Conservation (phyloP, 1,140 invertebrate species). For the Laupala kohalensis region DNA sequence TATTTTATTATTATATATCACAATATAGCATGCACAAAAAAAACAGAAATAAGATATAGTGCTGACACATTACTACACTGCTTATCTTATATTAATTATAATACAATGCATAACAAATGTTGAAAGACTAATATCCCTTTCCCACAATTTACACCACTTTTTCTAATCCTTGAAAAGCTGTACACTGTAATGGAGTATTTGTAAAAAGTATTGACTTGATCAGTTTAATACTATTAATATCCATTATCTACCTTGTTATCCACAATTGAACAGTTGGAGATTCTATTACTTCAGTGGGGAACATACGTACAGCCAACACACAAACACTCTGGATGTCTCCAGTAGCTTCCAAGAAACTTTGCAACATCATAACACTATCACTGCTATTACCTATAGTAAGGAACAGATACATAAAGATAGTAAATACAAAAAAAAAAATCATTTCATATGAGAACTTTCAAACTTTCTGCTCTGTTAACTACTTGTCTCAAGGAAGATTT, state of each 20-base stretch:
- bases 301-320: slow-evolving; percentile 61
- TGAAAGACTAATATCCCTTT: too few relatives aligned
- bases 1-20: too few relatives aligned
- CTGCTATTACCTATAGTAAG: slow-evolving; percentile 42
- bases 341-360: slow-evolving; percentile 77
- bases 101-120: too few relatives aligned
- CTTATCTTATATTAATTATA: too few relatives aligned
- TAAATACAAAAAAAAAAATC: neutral
- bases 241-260: slow-evolving; percentile 46
- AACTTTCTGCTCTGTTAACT: too few relatives aligned
- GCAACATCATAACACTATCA: slow-evolving; percentile 67
- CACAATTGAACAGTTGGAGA: slow-evolving; percentile 46
- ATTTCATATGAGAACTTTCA: too few relatives aligned
- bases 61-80: too few relatives aligned
- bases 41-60: too few relatives aligned
- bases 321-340: slow-evolving; percentile 87
- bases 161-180: too few relatives aligned
- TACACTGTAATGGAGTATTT: too few relatives aligned
- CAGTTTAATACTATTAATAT: neutral
- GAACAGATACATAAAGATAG: neutral
- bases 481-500: neutral
- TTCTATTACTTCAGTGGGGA: slow-evolving; percentile 47
- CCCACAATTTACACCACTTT: too few relatives aligned
- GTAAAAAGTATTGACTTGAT: neutral
- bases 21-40: too few relatives aligned